Base-by-base conservation (phyloP, 1,140 invertebrate genomes). In the Aphis gossypii region DNA sequence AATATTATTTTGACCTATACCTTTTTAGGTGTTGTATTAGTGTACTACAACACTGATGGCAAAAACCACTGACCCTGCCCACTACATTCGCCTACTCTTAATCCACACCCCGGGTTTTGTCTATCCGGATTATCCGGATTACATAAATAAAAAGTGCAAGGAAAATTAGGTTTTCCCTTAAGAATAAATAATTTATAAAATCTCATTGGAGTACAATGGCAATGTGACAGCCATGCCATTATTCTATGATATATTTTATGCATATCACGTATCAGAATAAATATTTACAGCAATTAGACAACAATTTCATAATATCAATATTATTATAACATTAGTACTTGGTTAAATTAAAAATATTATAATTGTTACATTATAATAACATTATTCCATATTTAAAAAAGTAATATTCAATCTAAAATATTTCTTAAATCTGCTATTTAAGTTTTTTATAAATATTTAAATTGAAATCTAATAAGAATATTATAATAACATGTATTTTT, bases 61-160 rank as follows among this genome's bases (percentile, higher is more conserved):
- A 35, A 92, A 76, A 82, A 82, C 60, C 91, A 83, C 91, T 48
- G 91, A 76, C 91, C 68, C 91, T 92, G 46, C 91, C 91, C 91
- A 92, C 91, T 21, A 11, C 46, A 92, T 82, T 92, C 91, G 91
- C 91, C 91, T 92, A 92, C 91, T 82, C 91, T 76, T 82, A n/a
- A 92, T 51, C 60, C 91, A 92, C 91, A 92, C 91, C 60, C 91
- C 91, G 46, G 76, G n/a, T 60, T 83, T 84, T 92, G 68, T 92
- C 30, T 76, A 91, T 91, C n/a, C n/a, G n/a, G n/a, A n/a, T n/a
- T n/a, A n/a, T n/a, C 30, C 60, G 30, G 5, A 76, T 91, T 91
- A 91, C 60, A 91, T 91, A 91, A 91, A 91, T 76, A 91, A 76
- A 44, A 89, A 89, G 9, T 56, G 48, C 5, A 48, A 89, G 48